These are phyloP conservation scores for Moxostoma hubbsi DNA, from an alignment of 2,797 vertebrate species.

Conservation along the genomic window DNA sequence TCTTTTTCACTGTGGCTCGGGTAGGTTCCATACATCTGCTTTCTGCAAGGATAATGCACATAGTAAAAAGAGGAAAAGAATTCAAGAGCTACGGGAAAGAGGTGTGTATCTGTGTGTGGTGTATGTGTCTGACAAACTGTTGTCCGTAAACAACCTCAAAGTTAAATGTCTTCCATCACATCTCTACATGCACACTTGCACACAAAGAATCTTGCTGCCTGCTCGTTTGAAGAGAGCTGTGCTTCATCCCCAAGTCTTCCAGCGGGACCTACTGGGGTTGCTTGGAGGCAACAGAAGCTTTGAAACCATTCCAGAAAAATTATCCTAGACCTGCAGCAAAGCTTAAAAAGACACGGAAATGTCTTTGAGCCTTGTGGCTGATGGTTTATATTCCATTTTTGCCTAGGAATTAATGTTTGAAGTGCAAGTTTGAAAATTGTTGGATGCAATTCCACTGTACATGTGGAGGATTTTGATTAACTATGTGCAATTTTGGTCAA, in stretches of 20 bases:
- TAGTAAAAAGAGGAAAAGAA: slow-evolving; percentile 10
- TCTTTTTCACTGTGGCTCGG: neutral
- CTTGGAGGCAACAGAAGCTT: slow-evolving; percentile 53
- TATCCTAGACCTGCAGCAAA: slow-evolving; percentile 50
- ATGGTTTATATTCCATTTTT: neutral
- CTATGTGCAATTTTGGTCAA: neutral
- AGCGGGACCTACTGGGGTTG: slow-evolving; percentile 48
- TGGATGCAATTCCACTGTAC: slow-evolving; percentile 10
- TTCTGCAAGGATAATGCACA: slow-evolving; percentile 36
- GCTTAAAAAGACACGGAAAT: slow-evolving; percentile 45
- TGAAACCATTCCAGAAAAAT: slow-evolving; percentile 52
- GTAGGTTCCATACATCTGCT: slow-evolving; percentile 9
- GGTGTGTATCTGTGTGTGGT: neutral
- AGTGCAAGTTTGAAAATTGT: neutral
- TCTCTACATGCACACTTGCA: slow-evolving; percentile 48
- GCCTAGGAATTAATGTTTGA: slow-evolving; percentile 25
- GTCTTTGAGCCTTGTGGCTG: slow-evolving; percentile 41
- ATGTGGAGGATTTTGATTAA: slow-evolving; percentile 10
- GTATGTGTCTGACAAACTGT: slow-evolving; percentile 37
- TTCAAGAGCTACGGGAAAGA: slow-evolving; percentile 6
- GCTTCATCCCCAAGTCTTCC: slow-evolving; percentile 54
- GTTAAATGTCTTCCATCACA: slow-evolving; percentile 54
- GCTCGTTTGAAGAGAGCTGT: slow-evolving; percentile 46
- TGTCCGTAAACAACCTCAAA: slow-evolving; percentile 58
- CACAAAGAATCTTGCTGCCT: slow-evolving; percentile 39